Evolutionary conservation across 2,797 vertebrate species (phyloP).

Genomic region (Tadarida brasiliensis): DNA sequence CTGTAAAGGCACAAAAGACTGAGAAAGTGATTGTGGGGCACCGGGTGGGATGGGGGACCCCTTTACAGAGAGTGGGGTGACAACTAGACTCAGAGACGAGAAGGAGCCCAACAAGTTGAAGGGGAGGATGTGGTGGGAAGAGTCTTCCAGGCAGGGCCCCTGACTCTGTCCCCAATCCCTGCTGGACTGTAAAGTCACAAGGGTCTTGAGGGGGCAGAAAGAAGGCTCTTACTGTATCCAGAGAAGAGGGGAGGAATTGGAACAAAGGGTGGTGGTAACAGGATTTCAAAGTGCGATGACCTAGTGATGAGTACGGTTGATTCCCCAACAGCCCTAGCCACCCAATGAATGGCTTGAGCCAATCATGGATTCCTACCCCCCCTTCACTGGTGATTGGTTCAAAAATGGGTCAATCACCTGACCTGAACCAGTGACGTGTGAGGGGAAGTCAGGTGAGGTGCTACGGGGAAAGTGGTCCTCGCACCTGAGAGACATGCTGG

Average conservation of each 20-base stretch:
- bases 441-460: background rate
- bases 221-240: background rate
- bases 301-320: background rate
- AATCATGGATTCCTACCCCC: background rate
- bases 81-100: background rate
- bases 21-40: background rate
- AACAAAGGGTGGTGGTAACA: background rate
- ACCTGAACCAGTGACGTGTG: background rate
- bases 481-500: background rate
- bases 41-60: fast-evolving
- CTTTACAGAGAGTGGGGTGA: no score
- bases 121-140: background rate
- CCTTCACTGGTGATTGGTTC: background rate
- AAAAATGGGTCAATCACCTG: background rate
- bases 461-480: background rate
- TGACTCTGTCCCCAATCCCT: background rate
- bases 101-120: background rate
- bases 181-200: fast-evolving
- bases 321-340: background rate
- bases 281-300: background rate
- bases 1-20: background rate
- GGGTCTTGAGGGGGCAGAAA: no score
- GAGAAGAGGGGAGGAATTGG: background rate
- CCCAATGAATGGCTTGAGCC: background rate
- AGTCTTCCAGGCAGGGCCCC: background rate